These are phyloP conservation scores for Xyliphius kryptos DNA, from an alignment of 2,113 vertebrate species.

Conservation along the genomic window DNA sequence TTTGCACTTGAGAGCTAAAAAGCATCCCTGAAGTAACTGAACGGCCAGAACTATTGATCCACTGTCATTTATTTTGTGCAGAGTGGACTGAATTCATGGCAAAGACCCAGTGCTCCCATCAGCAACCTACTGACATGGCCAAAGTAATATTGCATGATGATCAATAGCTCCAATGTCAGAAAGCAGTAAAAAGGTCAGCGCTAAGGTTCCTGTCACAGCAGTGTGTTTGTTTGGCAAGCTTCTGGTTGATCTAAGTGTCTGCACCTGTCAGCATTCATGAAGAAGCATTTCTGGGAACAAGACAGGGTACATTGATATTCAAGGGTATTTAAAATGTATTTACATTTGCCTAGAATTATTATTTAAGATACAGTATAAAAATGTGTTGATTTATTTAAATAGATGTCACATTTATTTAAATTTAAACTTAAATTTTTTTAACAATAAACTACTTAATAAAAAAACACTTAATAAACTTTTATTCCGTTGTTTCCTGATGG, in stretches of 20 bases:
- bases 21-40: conserved; percentile 46
- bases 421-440: no score
- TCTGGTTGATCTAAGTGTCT: background rate
- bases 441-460: no score
- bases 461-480: no score
- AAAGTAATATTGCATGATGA: conserved; percentile 5
- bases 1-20: conserved; percentile 35
- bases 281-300: background rate
- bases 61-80: conserved; percentile 47
- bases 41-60: conserved; percentile 43
- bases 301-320: no score
- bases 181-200: conserved; percentile 8
- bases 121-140: conserved; percentile 24
- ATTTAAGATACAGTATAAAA: no score
- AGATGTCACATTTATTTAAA: no score
- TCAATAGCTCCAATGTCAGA: conserved; percentile 18
- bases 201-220: conserved; percentile 14
- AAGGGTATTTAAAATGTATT: no score
- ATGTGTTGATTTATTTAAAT: no score
- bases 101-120: conserved; percentile 30
- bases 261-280: background rate
- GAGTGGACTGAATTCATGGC: conserved; percentile 41
- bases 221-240: conserved; percentile 5
- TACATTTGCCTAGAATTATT: no score
- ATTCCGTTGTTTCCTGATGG: no score